Evolutionary conservation across 2,113 vertebrate species (phyloP).

Genomic region (Crypturellus undulatus): DNA sequence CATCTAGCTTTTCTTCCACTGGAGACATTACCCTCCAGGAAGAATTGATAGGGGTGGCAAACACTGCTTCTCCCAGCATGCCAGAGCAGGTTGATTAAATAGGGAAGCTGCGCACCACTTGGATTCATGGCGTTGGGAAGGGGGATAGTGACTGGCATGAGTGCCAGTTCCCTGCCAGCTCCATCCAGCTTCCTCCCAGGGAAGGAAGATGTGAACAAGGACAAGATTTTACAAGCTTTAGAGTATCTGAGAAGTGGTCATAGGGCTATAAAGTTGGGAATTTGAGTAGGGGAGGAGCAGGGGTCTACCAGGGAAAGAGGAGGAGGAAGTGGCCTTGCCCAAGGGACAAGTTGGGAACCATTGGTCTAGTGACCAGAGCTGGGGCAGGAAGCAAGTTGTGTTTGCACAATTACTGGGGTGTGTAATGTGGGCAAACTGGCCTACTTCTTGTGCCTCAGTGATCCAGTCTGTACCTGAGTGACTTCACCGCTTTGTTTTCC

Average conservation of each 20-base stretch:
- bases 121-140: background rate
- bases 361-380: background rate
- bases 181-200: background rate
- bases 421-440: constrained; percentile 31
- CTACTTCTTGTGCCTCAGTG: constrained; percentile 46
- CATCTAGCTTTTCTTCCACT: background rate
- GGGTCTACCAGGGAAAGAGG: background rate
- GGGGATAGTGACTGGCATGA: background rate
- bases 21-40: background rate
- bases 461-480: background rate
- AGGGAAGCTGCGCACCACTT: background rate
- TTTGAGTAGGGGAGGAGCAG: background rate
- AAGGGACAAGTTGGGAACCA: background rate
- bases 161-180: background rate
- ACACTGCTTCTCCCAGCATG: background rate
- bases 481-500: background rate
- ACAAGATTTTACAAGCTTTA: background rate
- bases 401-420: background rate
- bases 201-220: background rate
- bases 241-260: background rate
- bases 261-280: background rate
- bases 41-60: background rate
- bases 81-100: background rate
- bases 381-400: constrained; percentile 11
- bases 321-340: constrained; percentile 32